A percentile compares a stretch with the other conserved stretches of the same genome.
Conservation (phyloP, 1,140 invertebrate genomes). For the Bombus terrestris region DNA sequence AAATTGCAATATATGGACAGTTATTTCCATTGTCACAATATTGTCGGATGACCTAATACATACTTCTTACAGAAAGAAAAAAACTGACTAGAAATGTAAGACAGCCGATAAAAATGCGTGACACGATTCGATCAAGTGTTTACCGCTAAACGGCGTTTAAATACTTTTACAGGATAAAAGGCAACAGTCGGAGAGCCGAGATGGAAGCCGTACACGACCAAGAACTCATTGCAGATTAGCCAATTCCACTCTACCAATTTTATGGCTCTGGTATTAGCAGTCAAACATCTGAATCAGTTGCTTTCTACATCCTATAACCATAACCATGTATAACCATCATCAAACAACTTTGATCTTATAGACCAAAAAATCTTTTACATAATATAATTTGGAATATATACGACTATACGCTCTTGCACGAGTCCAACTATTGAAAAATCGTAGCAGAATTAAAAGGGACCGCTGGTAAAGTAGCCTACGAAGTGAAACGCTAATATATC, state of each 20-base stretch:
- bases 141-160: conserved; percentile 9
- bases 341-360: neutral
- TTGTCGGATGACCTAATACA: neutral
- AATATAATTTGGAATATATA: neutral
- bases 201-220: conserved; percentile 14
- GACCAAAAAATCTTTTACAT: neutral
- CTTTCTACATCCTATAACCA: neutral
- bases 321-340: neutral
- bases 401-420: neutral
- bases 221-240: conserved; percentile 1
- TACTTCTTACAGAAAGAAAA: neutral
- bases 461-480: neutral
- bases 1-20: no score
- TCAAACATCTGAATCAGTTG: neutral
- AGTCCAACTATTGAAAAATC: neutral
- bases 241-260: neutral
- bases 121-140: conserved; percentile 15
- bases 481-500: neutral
- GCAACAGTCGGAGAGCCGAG: neutral
- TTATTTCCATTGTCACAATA: neutral
- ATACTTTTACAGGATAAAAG: conserved; percentile 39
- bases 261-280: neutral
- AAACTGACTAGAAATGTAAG: neutral
- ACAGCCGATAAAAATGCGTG: neutral
- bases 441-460: neutral